Conservation (phyloP, 2,888 invertebrate species). For the Polydrusus pterygomalis region DNA sequence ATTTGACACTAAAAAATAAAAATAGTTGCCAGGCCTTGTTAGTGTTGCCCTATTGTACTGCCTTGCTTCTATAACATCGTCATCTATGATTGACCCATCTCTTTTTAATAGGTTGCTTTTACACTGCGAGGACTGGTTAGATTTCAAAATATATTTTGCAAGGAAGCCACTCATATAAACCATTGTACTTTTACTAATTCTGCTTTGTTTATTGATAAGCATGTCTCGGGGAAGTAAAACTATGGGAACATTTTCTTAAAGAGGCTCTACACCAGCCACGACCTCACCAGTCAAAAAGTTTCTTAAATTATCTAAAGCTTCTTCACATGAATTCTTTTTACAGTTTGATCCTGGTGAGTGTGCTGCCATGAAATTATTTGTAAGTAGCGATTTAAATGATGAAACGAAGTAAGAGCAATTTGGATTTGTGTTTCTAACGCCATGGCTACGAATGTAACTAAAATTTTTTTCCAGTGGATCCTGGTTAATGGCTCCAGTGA, state of each 20-base stretch:
- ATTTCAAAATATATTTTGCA: constrained; percentile 11
- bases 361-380: constrained; percentile 47
- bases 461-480: constrained; percentile 52
- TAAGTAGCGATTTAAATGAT: constrained; percentile 45
- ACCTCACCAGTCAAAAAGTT: constrained; percentile 41
- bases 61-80: constrained; percentile 1
- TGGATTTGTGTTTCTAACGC: constrained; percentile 42
- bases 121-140: background rate
- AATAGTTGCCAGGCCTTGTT: constrained; percentile 15
- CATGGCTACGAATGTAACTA: constrained; percentile 44
- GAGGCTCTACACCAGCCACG: constrained; percentile 10
- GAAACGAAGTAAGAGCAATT: constrained; percentile 43
- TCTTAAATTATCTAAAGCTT: constrained; percentile 45
- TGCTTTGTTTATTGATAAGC: constrained; percentile 2
- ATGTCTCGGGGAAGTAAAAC: background rate
- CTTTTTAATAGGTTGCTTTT: constrained; percentile 19
- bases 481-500: constrained; percentile 47
- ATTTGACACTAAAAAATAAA: constrained; percentile 14
- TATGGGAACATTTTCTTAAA: constrained; percentile 1
- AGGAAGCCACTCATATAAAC: constrained; percentile 13
- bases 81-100: constrained; percentile 7
- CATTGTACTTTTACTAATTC: constrained; percentile 5
- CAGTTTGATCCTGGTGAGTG: constrained; percentile 49
- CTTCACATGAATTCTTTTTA: constrained; percentile 39
- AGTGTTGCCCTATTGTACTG: constrained; percentile 3